These are phyloP conservation scores for Halesus radiatus DNA, from an alignment of 1,140 invertebrate genomes.

Conservation along the genomic window DNA sequence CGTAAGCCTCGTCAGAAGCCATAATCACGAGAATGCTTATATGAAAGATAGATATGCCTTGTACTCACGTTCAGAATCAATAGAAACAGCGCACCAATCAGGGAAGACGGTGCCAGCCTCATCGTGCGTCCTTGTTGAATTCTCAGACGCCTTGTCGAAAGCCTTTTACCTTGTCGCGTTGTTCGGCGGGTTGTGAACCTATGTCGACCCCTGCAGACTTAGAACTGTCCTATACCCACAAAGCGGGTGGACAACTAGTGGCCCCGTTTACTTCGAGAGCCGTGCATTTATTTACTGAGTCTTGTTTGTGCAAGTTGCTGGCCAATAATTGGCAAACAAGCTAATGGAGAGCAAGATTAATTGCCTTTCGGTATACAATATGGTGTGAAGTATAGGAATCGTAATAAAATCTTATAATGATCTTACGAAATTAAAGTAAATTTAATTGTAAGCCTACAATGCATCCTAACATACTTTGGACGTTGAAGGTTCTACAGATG, in stretches of 20 bases:
- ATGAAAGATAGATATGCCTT: too few species aligned
- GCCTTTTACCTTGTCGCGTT: background rate
- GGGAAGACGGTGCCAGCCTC: background rate
- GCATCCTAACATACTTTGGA: too few species aligned
- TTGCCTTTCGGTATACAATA: background rate
- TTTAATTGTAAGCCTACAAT: too few species aligned
- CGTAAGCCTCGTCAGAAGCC: too few species aligned
- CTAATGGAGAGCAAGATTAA: background rate
- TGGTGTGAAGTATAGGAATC: background rate
- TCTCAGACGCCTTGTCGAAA: background rate
- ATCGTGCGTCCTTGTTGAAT: background rate
- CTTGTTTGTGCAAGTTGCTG: background rate
- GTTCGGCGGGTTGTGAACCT: background rate
- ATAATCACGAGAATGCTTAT: too few species aligned
- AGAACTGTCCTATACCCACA: background rate
- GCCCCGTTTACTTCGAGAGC: background rate
- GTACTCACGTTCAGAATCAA: slow-evolving; percentile 10
- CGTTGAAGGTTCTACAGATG: too few species aligned
- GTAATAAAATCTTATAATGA: too few species aligned
- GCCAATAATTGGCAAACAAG: slow-evolving; percentile 8
- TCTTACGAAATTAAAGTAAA: too few species aligned
- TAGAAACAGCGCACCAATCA: background rate
- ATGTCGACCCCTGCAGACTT: background rate
- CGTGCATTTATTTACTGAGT: background rate
- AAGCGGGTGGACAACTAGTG: background rate